Conservation (phyloP, 2,797 vertebrate species). For the Betta splendens region DNA sequence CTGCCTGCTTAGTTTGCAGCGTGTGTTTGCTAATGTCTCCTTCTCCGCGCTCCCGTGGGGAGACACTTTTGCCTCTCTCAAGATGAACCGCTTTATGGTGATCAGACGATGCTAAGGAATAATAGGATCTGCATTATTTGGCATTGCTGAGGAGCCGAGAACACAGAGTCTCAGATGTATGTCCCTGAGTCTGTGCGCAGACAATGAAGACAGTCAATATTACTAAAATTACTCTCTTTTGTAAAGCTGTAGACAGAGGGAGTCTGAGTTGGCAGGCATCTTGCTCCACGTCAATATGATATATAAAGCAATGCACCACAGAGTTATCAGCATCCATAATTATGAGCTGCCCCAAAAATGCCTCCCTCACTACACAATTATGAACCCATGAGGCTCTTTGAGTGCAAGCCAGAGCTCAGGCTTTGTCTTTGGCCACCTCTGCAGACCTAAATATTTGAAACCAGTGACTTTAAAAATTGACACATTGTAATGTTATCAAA, state of each 20-base stretch:
- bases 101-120: conserved; percentile 49
- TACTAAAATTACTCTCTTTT: conserved; percentile 69
- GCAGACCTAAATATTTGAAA: conserved; percentile 44
- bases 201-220: conserved; percentile 70
- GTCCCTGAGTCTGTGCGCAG: conserved; percentile 64
- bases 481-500: conserved; percentile 6
- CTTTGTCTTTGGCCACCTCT: conserved; percentile 50
- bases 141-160: conserved; percentile 33
- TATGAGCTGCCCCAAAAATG: conserved; percentile 48
- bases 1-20: conserved; percentile 58
- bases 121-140: conserved; percentile 51
- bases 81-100: conserved; percentile 56
- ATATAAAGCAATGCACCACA: conserved; percentile 63
- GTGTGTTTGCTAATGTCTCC: conserved; percentile 52
- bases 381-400: conserved; percentile 32
- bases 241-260: conserved; percentile 63
- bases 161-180: conserved; percentile 41
- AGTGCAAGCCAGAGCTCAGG: conserved; percentile 19
- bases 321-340: conserved; percentile 70
- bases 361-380: conserved; percentile 32
- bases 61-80: conserved; percentile 51
- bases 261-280: conserved; percentile 67
- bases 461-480: conserved; percentile 10
- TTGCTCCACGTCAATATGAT: conserved; percentile 69
- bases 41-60: conserved; percentile 38